Evolutionary conservation across 2,797 vertebrate genomes (phyloP), one percentile per base, ranked within the genome.

Genomic region (Liasis olivaceus): DNA sequence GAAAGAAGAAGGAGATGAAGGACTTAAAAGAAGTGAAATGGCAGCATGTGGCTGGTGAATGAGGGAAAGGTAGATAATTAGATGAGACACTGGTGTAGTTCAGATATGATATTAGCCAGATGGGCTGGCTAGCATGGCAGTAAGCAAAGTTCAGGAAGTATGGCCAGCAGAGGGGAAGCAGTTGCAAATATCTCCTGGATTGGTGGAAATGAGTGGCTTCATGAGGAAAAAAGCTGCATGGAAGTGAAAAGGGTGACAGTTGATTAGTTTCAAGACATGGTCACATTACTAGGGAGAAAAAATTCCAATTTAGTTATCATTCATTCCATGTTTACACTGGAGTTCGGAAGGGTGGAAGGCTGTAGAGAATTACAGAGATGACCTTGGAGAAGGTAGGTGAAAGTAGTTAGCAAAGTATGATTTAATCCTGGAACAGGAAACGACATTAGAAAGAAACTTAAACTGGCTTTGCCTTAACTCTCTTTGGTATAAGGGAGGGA

Each of bases 251-350:
- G 2, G 42, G 42, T 66, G 13, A 77, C 20, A 12, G 2, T 89
- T 63, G 64, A 87, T 69, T 47, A 11, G 7, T 42, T 77, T 77
- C n/a, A 42, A 87, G 22, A 56, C 93, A 54, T 69, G 60, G 92
- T 87, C 64, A 62, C 36, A 4, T 47, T 54, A 63, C 42, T 91
- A 72, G 4, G 20, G 8, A 42, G 72, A 22, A 42, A 42, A 42
- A 42, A 77, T 42, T 77, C 17, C 72, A 42, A 9, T 77, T 36
- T 77, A 77, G 36, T 77, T 86, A 92, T 93, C 36, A 51, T 90
- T 94, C 13, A 89, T 94, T 93, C 66, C 81, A 91, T 90, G 5
- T 17, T 95, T 92, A 93, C 91, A 58, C 4, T 91, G 1, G 22
- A 91, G 85, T 63, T 20, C 58, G 60, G 3, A 42, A 42, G 42